Conservation (phyloP, 2,797 vertebrate genomes). For the Anguilla megastoma region DNA sequence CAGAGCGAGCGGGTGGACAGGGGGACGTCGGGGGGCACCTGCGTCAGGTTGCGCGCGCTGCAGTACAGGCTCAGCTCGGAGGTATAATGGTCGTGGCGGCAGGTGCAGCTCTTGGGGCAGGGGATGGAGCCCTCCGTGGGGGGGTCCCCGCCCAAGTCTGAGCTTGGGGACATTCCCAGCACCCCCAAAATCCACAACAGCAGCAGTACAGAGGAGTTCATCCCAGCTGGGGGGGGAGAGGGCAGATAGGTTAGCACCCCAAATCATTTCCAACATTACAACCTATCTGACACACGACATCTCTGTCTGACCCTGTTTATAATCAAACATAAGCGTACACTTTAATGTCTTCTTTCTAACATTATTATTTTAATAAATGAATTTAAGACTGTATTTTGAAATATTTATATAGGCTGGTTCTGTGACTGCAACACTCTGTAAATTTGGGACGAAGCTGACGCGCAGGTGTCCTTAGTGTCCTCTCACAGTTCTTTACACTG, state of each 20-base stretch:
- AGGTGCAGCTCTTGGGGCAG: conserved; percentile 83
- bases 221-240: conserved; percentile 61
- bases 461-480: too few relatives aligned
- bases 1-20: conserved; percentile 77
- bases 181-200: conserved; percentile 66
- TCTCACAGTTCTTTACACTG: too few relatives aligned
- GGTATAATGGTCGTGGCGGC: conserved; percentile 79
- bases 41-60: conserved; percentile 81
- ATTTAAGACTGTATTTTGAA: not conserved
- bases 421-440: not conserved
- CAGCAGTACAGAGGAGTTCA: conserved; percentile 67
- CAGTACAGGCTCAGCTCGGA: conserved; percentile 89
- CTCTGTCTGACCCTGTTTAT: not conserved
- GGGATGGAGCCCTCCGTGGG: conserved; percentile 61
- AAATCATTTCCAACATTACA: not conserved
- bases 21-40: conserved; percentile 76
- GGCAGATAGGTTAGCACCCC: conserved; percentile 24
- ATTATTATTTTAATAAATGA: not conserved
- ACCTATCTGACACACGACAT: not conserved
- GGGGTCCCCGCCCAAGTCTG: conserved; percentile 54
- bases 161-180: conserved; percentile 64
- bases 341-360: not conserved
- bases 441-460: too few relatives aligned
- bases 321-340: not conserved
- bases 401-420: not conserved